Percentiles rank a stretch among this genome's conserved stretches.
These are phyloP conservation scores for Takifugu flavidus DNA, from an alignment of 2,113 vertebrate genomes.

Conservation along the genomic window DNA sequence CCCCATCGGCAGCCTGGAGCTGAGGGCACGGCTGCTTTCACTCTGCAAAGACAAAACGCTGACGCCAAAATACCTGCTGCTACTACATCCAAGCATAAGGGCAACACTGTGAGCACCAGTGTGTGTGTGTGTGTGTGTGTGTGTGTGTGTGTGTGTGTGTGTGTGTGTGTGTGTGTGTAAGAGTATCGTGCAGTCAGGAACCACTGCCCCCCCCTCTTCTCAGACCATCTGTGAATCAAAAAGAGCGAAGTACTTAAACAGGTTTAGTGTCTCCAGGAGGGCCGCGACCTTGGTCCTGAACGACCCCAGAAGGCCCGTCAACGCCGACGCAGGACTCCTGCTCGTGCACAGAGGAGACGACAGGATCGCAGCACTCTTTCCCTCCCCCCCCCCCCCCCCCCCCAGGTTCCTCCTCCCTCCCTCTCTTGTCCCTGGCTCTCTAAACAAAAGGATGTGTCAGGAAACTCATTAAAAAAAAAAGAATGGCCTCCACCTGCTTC, in stretches of 20 bases:
- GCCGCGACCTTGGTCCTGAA: slow-evolving; percentile 59
- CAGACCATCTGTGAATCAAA: slow-evolving; percentile 69
- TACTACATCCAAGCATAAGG: no score
- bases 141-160: neutral
- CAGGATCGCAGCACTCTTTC: slow-evolving; percentile 67
- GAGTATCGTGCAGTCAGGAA: slow-evolving; percentile 3
- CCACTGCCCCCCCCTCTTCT: slow-evolving; percentile 52
- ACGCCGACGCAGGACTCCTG: slow-evolving; percentile 53
- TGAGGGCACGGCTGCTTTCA: no score
- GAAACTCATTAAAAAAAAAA: slow-evolving; percentile 71
- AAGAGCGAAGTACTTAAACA: slow-evolving; percentile 57
- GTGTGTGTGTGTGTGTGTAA: slow-evolving; percentile 2
- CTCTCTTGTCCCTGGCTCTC: slow-evolving; percentile 40
- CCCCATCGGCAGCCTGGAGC: no score
- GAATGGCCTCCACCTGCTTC: slow-evolving; percentile 72
- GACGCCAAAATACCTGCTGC: no score
- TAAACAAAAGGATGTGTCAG: slow-evolving; percentile 65
- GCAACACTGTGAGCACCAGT: neutral
- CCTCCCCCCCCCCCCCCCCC: slow-evolving; percentile 18
- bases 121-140: slow-evolving; percentile 6
- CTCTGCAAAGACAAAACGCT: no score
- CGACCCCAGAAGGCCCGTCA: slow-evolving; percentile 59
- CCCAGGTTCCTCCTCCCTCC: slow-evolving; percentile 11
- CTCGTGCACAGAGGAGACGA: slow-evolving; percentile 71
- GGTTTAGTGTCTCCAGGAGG: slow-evolving; percentile 59